Conservation (phyloP, 2,888 invertebrate species). For the Acanthosoma haemorrhoidale region DNA sequence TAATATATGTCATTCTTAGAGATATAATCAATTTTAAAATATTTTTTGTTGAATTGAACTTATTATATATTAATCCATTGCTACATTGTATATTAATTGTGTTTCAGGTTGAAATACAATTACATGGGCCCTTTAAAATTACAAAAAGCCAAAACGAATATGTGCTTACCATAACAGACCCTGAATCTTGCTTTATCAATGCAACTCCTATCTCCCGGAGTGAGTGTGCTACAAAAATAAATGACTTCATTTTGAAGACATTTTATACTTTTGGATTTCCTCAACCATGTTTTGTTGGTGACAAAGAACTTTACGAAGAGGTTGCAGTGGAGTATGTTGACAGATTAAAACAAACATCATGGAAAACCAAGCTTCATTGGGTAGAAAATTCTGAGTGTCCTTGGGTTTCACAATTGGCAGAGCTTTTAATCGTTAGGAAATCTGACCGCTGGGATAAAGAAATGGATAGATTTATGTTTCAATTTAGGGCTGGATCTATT, state of each 20-base stretch:
- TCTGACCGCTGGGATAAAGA: slow-evolving; percentile 37
- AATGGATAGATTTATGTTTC: slow-evolving; percentile 37
- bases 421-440: slow-evolving; percentile 32
- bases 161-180: slow-evolving; percentile 37
- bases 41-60: too few relatives aligned
- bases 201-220: slow-evolving; percentile 32
- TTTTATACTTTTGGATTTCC: slow-evolving; percentile 39
- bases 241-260: slow-evolving; percentile 36
- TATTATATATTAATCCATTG: too few relatives aligned
- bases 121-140: slow-evolving; percentile 37
- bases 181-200: slow-evolving; percentile 35
- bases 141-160: slow-evolving; percentile 35
- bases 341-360: slow-evolving; percentile 20
- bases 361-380: slow-evolving; percentile 2
- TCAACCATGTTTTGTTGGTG: slow-evolving; percentile 28
- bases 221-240: slow-evolving; percentile 26
- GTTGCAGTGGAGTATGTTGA: slow-evolving; percentile 30
- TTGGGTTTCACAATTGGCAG: slow-evolving; percentile 36
- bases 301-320: slow-evolving; percentile 29
- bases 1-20: too few relatives aligned
- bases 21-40: too few relatives aligned
- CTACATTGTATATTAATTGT: neutral
- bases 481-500: slow-evolving; percentile 36
- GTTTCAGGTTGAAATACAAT: slow-evolving; percentile 37
- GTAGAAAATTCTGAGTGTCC: slow-evolving; percentile 21